Evolutionary conservation across 2,113 vertebrate species (phyloP).

Genomic region (Macrotus californicus): DNA sequence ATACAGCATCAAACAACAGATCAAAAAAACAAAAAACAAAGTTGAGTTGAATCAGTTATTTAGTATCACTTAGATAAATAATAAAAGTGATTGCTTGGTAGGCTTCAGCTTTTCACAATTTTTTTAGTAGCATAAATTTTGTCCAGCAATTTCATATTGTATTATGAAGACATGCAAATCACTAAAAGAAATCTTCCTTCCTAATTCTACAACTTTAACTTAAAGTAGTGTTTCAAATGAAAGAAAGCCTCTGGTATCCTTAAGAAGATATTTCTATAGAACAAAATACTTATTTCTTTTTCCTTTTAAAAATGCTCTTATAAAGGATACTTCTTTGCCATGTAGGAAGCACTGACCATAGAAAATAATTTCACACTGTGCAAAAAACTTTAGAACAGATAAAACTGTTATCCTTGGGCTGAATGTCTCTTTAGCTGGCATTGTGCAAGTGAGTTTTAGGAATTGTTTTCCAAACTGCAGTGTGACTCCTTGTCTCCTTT

Average conservation of each 20-base stretch:
- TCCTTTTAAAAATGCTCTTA: neutral
- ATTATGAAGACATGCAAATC: neutral
- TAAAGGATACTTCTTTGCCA: neutral
- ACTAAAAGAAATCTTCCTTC: neutral
- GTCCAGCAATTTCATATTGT: neutral
- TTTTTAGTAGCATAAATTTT: neutral
- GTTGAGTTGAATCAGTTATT: neutral
- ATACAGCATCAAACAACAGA: neutral
- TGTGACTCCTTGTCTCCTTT: neutral
- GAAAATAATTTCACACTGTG: slow-evolving; percentile 2
- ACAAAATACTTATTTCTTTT: neutral
- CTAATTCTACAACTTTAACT: neutral
- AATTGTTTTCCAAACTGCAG: neutral
- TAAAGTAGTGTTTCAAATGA: neutral
- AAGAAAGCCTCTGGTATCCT: neutral
- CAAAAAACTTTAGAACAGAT: slow-evolving; percentile 26
- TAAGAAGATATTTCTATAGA: neutral
- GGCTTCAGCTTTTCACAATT: neutral
- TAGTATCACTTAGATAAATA: neutral
- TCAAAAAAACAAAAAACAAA: neutral
- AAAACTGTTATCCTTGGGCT: neutral
- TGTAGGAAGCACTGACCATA: neutral
- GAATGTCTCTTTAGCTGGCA: neutral
- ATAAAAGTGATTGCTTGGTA: neutral
- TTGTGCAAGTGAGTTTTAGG: neutral